phyloP scores from a whole-genome alignment of 2,888 invertebrate species.

The Melolontha melolontha region DNA sequence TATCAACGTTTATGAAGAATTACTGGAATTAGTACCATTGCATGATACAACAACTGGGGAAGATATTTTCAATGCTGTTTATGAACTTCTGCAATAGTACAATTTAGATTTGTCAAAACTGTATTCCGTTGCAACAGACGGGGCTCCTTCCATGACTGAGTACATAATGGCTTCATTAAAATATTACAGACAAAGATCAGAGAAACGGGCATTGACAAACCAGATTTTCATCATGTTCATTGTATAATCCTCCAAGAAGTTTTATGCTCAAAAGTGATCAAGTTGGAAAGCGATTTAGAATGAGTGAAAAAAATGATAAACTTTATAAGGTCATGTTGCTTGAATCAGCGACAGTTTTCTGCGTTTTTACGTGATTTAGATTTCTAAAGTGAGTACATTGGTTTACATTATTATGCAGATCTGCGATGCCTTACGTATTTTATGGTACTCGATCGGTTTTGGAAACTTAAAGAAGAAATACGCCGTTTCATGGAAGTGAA shows the following conservation, averaged over 20 bases:
- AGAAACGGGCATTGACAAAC: too few relatives aligned
- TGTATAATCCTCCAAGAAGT: conserved; percentile 15
- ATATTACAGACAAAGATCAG: background rate
- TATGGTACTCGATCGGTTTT: conserved; percentile 51
- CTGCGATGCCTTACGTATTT: conserved; percentile 49
- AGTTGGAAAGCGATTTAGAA: background rate
- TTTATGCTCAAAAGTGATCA: conserved; percentile 15
- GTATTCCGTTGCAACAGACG: conserved; percentile 19
- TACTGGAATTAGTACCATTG: conserved; percentile 21
- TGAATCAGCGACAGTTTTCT: too few relatives aligned
- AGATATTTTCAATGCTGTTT: too few relatives aligned
- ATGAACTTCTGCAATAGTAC: too few relatives aligned
- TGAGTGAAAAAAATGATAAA: conserved; percentile 3
- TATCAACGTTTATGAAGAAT: conserved; percentile 15
- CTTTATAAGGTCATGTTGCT: conserved; percentile 25
- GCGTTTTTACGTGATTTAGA: conserved; percentile 49
- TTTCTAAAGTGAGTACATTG: conserved; percentile 50
- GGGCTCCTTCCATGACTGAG: conserved; percentile 7
- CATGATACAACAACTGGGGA: too few relatives aligned
- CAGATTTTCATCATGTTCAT: conserved; percentile 14
- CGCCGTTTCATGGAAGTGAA: conserved; percentile 38
- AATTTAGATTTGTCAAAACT: conserved; percentile 2
- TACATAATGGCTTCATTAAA: conserved; percentile 1
- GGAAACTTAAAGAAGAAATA: too few relatives aligned
- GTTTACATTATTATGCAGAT: conserved; percentile 50